Evolutionary conservation across 2,113 vertebrate genomes (phyloP).

Genomic region (Prinia subflava): DNA sequence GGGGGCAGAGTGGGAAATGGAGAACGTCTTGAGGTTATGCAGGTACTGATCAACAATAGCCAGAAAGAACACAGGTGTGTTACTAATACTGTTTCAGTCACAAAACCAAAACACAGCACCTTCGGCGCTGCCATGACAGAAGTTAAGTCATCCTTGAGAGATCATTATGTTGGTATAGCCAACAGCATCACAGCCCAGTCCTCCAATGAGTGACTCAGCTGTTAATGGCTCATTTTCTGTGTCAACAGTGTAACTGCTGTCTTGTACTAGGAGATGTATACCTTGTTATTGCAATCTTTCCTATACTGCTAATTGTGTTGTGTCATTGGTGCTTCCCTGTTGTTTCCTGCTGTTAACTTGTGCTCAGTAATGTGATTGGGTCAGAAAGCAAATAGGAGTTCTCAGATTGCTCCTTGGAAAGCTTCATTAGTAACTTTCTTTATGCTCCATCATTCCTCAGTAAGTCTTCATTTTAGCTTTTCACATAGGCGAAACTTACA

Average conservation of each 20-base stretch:
- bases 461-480: not conserved
- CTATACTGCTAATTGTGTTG: not conserved
- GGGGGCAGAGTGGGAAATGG: not conserved
- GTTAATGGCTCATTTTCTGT: not conserved
- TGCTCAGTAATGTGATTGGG: fast-evolving
- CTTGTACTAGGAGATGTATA: not conserved
- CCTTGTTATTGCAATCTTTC: not conserved
- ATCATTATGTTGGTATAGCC: not conserved
- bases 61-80: not conserved
- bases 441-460: not conserved
- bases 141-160: not conserved
- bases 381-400: not conserved
- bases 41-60: not conserved
- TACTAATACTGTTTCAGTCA: not conserved
- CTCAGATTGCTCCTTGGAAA: not conserved
- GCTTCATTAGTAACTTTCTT: not conserved
- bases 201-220: not conserved
- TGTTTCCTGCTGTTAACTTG: not conserved
- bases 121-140: not conserved
- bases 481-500: fast-evolving
- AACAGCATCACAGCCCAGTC: not conserved
- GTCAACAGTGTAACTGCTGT: not conserved
- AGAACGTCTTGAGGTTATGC: not conserved
- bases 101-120: not conserved
- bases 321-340: not conserved